Evolutionary conservation across 1,140 invertebrate genomes (phyloP).

Genomic region (Sarcophaga bullata): DNA sequence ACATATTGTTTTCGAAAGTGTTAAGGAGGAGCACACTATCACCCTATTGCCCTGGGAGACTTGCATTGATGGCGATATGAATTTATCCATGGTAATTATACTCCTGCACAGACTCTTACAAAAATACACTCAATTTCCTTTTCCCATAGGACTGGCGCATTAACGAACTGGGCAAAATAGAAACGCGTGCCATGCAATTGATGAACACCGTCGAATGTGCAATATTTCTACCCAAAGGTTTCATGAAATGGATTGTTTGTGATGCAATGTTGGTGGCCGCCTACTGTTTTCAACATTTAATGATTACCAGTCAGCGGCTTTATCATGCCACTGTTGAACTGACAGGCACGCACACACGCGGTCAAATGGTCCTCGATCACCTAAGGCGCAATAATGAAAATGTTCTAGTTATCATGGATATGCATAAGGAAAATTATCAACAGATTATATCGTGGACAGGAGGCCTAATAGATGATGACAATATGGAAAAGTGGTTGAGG

Average conservation of each 20-base stretch:
- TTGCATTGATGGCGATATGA: slow-evolving; percentile 63
- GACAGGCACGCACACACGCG: slow-evolving; percentile 50
- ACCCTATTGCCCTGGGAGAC: slow-evolving; percentile 74
- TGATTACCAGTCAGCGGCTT: slow-evolving; percentile 51
- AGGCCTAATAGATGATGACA: slow-evolving; percentile 31
- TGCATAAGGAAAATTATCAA: slow-evolving; percentile 46
- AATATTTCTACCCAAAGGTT: slow-evolving; percentile 52
- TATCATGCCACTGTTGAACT: slow-evolving; percentile 64
- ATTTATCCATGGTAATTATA: slow-evolving; percentile 66
- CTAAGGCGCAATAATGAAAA: slow-evolving; percentile 53
- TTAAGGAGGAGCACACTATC: slow-evolving; percentile 66
- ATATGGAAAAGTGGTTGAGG: slow-evolving; percentile 8
- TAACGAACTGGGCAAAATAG: slow-evolving; percentile 47
- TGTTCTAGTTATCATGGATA: slow-evolving; percentile 45
- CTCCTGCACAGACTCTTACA: background rate
- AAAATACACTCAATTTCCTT: background rate
- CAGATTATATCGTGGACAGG: slow-evolving; percentile 51
- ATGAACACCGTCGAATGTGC: slow-evolving; percentile 68
- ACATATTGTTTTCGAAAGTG: slow-evolving; percentile 71
- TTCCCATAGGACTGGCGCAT: slow-evolving; percentile 68
- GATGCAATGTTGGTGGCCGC: slow-evolving; percentile 69
- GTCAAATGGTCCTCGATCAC: slow-evolving; percentile 57
- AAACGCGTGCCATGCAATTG: slow-evolving; percentile 66
- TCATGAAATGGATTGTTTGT: slow-evolving; percentile 66
- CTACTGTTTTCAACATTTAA: slow-evolving; percentile 65